Evolutionary conservation across 2,888 invertebrate genomes (phyloP), one percentile per base, ranked within the genome.

Genomic region (Eupithecia dodoneata): DNA sequence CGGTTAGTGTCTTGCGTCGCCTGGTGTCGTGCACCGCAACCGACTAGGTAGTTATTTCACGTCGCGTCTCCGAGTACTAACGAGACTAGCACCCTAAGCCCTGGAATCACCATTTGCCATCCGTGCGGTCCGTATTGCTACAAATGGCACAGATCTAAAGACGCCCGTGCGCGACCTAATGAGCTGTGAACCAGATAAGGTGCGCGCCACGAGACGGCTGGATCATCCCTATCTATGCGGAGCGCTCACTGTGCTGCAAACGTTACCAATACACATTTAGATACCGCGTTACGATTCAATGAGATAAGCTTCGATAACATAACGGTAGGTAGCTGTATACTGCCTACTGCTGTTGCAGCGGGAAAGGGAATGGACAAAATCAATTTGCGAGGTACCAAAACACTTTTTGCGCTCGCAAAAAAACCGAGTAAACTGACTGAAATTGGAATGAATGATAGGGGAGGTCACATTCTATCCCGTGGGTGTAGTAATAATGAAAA

Each of bases 111-210:
- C 91, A 92, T 93, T 92, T 91, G 90, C 92, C 87, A 91, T 87
- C 88, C 87, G 84, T 88, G 88, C 85, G 90, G 89, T 91, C 89
- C 88, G 92, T 94, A 94, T 94, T 94, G 94, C 93, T 92, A 93
- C 92, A 94, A 95, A 94, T 93, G 89, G 91, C 87, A 89, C 86
- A 91, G 92, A 92, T 93, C 91, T 93, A 88, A 88, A 90, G 89
- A 87, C 89, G 85, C 87, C 90, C 87, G 90, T 91, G 90, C 88
- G 91, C 85, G 87, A 90, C 90, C 92, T 95, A 95, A 95, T 95
- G 95, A 95, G 93, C 94, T 93, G 95, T 95, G 94, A 96, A 96
- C 91, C 88, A 95, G 96, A 96, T 96, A 96, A 95, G 95, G 92
- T 91, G 89, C 84, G 88, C 84, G 88, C 89, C 88, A 88, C 86